Evolutionary conservation across 2,888 invertebrate genomes (phyloP).

Genomic region (Drepana falcataria): DNA sequence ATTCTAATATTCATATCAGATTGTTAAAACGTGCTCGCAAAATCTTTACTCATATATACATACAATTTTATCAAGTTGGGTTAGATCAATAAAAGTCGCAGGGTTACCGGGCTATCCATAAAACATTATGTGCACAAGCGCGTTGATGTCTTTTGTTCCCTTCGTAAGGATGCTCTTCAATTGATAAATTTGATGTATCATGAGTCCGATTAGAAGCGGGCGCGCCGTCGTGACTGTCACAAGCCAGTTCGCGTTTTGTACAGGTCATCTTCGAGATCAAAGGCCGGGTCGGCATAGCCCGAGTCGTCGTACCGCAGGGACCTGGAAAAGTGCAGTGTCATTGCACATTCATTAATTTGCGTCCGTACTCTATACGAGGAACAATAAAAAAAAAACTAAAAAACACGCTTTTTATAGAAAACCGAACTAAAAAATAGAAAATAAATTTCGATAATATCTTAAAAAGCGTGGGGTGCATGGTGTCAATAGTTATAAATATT

Average conservation of each 20-base stretch:
- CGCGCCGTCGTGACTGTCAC: conserved; percentile 73
- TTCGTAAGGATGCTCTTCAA: conserved; percentile 3
- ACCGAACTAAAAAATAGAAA: no score
- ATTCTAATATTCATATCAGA: no score
- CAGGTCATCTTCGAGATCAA: conserved; percentile 84
- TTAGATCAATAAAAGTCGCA: no score
- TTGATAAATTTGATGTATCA: conserved; percentile 1
- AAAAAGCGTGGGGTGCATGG: no score
- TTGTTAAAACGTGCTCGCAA: neutral
- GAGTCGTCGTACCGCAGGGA: conserved; percentile 84
- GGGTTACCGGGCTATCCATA: neutral
- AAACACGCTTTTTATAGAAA: no score
- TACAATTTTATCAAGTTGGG: neutral
- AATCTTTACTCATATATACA: neutral
- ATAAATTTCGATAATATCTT: no score
- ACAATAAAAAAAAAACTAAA: no score
- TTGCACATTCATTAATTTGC: neutral
- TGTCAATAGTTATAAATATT: no score
- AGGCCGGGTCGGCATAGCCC: conserved; percentile 83
- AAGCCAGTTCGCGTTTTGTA: conserved; percentile 80
- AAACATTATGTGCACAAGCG: no score
- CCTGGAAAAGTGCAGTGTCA: conserved; percentile 34
- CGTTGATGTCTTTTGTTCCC: no score
- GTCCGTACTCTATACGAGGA: neutral
- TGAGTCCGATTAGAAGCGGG: conserved; percentile 48